A percentile compares a stretch with the other conserved stretches of the same genome.
Evolutionary conservation across 2,113 vertebrate species (phyloP).

Genomic region (Nothobranchius kuhntae): DNA sequence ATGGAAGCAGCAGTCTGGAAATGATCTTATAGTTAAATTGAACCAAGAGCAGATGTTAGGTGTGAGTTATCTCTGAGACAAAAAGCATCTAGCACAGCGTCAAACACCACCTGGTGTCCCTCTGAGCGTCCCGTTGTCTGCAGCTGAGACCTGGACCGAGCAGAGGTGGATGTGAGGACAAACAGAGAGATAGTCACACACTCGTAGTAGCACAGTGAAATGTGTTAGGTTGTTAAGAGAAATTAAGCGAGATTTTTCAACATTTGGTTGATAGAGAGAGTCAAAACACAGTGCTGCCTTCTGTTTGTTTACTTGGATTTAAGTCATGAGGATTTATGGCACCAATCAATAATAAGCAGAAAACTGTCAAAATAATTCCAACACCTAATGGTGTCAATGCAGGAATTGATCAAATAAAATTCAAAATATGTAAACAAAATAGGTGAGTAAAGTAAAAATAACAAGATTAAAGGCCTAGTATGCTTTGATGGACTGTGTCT

Average conservation of each 20-base stretch:
- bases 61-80: conserved; percentile 11
- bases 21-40: conserved; percentile 27
- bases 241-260: not conserved
- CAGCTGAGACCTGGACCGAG: conserved; percentile 17
- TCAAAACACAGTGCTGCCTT: not conserved
- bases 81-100: conserved; percentile 14
- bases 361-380: too few relatives aligned
- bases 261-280: not conserved
- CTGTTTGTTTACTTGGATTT: not conserved
- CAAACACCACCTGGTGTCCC: conserved; percentile 51
- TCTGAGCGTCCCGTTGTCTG: conserved; percentile 9
- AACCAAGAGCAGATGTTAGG: conserved; percentile 22
- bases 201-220: not conserved
- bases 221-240: not conserved
- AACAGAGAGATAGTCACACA: not conserved
- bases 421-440: too few relatives aligned
- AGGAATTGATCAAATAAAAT: too few relatives aligned
- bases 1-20: conserved; percentile 24
- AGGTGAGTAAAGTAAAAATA: too few relatives aligned
- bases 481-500: too few relatives aligned
- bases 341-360: too few relatives aligned
- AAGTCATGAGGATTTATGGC: not conserved
- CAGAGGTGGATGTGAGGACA: not conserved
- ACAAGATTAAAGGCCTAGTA: too few relatives aligned
- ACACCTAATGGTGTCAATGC: too few relatives aligned